phyloP scores from a whole-genome alignment of 1,140 invertebrate genomes.

The Chelonus insularis region DNA sequence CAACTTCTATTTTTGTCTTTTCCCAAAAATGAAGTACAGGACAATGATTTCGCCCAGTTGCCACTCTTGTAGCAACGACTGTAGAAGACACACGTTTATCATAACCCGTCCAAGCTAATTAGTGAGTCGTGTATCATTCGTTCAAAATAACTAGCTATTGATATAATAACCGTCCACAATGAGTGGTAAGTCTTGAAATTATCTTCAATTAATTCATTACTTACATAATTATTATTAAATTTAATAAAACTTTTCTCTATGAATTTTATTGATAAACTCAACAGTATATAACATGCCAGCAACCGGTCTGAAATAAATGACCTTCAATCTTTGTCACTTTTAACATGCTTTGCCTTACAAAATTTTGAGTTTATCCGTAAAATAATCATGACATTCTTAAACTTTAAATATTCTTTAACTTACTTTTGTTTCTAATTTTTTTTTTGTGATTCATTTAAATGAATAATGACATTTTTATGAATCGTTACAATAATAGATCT shows the following conservation, averaged over 20 bases:
- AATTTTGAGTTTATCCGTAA: background rate
- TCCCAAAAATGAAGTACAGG: background rate
- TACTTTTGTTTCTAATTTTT: no score
- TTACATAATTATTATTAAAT: no score
- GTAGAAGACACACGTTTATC: background rate
- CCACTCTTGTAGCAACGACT: background rate
- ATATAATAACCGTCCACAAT: background rate
- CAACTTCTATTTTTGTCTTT: background rate
- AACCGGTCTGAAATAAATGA: slow-evolving; percentile 52
- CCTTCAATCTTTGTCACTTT: slow-evolving; percentile 42
- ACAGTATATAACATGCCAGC: background rate
- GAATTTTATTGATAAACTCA: no score
- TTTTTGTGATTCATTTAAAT: no score
- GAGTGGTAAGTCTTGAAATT: background rate
- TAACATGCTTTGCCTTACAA: background rate
- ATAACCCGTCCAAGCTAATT: background rate
- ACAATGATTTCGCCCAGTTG: background rate
- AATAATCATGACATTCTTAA: background rate
- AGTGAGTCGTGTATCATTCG: background rate
- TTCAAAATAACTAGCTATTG: background rate
- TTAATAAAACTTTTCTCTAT: no score
- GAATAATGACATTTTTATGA: background rate
- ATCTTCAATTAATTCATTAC: background rate
- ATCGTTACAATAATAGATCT: background rate
- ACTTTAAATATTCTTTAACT: no score